phyloP scores from a whole-genome alignment of 2,888 invertebrate genomes.

The Mamestra brassicae region DNA sequence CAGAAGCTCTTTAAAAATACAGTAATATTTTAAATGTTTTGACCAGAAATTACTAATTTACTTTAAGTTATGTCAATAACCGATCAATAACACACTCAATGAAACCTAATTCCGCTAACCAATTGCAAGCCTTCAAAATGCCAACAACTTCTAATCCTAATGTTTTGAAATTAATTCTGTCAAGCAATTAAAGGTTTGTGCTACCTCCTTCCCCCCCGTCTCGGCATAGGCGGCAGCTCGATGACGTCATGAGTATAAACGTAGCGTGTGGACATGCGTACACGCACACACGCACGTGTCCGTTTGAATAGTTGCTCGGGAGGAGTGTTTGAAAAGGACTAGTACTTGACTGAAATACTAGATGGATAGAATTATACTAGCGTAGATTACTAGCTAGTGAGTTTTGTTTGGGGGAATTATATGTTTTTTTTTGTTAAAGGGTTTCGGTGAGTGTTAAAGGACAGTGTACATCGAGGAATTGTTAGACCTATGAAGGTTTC shows the following conservation, averaged over 20 bases:
- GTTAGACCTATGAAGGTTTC: too few species aligned
- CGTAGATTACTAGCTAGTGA: not conserved
- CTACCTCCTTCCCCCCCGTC: conserved; percentile 3
- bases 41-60: too few species aligned
- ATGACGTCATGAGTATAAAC: conserved; percentile 69
- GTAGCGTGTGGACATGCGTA: conserved; percentile 62
- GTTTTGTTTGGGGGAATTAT: too few species aligned
- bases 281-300: conserved; percentile 57
- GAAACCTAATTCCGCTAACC: not conserved
- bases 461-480: too few species aligned
- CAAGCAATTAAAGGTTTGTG: conserved; percentile 41
- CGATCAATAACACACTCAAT: not conserved
- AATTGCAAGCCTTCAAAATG: conserved; percentile 4
- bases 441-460: too few species aligned
- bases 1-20: too few species aligned
- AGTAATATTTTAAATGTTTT: too few species aligned
- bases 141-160: not conserved
- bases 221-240: conserved; percentile 49
- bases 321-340: conserved; percentile 48
- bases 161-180: conserved; percentile 10
- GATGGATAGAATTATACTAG: not conserved
- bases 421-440: too few species aligned
- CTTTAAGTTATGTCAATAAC: too few species aligned
- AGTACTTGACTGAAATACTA: conserved; percentile 47
- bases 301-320: conserved; percentile 59